These are phyloP conservation scores for Penaeus chinensis DNA, from an alignment of 1,140 invertebrate species.

Conservation along the genomic window DNA sequence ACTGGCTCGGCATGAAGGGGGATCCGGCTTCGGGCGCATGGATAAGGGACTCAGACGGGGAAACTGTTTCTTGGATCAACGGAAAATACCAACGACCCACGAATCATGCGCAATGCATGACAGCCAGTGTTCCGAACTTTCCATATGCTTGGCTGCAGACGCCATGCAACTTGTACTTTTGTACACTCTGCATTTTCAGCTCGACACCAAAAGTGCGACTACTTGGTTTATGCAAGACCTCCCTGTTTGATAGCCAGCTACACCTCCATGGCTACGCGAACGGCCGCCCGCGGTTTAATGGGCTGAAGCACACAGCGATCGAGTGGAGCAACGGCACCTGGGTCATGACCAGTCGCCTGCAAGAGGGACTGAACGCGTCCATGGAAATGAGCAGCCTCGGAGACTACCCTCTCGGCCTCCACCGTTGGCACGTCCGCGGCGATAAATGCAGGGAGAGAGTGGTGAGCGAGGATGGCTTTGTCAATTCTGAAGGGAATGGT, in stretches of 20 bases:
- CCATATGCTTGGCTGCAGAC: no score
- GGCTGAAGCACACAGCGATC: not conserved
- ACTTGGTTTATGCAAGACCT: conserved; percentile 24
- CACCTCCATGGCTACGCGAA: not conserved
- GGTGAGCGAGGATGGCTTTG: not conserved
- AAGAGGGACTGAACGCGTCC: not conserved
- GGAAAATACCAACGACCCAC: no score
- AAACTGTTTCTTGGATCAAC: no score
- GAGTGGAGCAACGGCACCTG: not conserved
- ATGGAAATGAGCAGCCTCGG: not conserved
- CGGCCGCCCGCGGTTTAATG: not conserved
- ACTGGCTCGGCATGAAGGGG: no score
- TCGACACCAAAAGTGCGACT: not conserved
- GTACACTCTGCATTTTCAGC: conserved; percentile 8
- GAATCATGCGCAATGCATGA: no score
- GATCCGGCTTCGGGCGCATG: no score
- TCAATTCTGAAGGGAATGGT: no score
- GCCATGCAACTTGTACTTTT: no score
- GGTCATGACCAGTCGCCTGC: not conserved
- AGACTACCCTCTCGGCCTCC: conserved; percentile 17
- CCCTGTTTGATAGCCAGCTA: not conserved
- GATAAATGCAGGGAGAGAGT: not conserved
- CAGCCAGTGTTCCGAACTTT: no score
- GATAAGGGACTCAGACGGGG: no score
- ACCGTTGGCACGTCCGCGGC: conserved; percentile 17